phyloP scores from a whole-genome alignment of 2,888 invertebrate genomes.

The Hedya salicella region DNA sequence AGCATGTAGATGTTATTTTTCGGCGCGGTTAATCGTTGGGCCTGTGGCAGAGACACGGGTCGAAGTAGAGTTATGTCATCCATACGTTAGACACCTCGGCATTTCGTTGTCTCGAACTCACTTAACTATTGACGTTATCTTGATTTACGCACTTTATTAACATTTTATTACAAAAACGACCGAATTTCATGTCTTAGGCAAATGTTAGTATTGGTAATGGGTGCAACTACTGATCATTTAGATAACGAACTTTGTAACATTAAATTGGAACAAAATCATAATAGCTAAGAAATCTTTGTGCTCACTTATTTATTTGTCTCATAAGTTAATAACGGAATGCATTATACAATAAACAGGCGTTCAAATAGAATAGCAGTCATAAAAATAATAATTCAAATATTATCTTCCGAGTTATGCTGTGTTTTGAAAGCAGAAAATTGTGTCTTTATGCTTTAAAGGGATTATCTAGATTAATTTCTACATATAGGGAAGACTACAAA shows the following conservation, averaged over 20 bases:
- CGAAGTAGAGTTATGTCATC: conserved; percentile 64
- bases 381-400: conserved; percentile 44
- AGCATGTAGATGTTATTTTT: conserved; percentile 20
- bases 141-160: conserved; percentile 81
- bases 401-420: conserved; percentile 51
- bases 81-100: conserved; percentile 68
- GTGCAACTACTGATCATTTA: neutral
- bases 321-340: conserved; percentile 31
- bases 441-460: conserved; percentile 58
- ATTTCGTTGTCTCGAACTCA: conserved; percentile 73
- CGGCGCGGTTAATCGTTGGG: conserved; percentile 12
- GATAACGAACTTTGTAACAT: too few species aligned
- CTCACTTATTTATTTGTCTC: neutral
- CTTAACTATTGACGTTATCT: conserved; percentile 81
- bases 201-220: neutral
- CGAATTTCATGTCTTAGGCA: conserved; percentile 61
- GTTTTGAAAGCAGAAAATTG: conserved; percentile 59
- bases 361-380: conserved; percentile 16
- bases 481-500: conserved; percentile 60
- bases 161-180: conserved; percentile 78
- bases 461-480: conserved; percentile 71
- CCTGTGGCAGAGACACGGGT: conserved; percentile 14
- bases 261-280: too few species aligned
- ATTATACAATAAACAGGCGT: conserved; percentile 20
- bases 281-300: too few species aligned